Percentiles rank a stretch among this genome's conserved stretches.
Conservation (phyloP, 2,797 vertebrate species). For the Benthosema pterotum region DNA sequence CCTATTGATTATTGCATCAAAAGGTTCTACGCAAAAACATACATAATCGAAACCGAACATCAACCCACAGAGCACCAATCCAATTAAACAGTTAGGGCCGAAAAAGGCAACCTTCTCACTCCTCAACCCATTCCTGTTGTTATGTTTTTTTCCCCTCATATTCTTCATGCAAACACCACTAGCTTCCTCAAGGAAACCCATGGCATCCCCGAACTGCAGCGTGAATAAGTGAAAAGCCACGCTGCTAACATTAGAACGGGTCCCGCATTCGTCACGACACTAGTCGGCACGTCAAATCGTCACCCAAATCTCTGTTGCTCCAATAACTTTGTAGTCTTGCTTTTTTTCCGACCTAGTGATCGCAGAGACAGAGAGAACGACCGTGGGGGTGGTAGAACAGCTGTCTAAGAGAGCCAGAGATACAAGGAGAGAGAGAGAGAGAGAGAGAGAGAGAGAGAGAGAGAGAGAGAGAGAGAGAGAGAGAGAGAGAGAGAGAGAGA, state of each 20-base stretch:
- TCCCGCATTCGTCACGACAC: constrained; percentile 53
- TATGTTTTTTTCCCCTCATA: constrained; percentile 62
- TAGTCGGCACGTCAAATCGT: constrained; percentile 58
- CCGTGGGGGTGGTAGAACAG: background rate
- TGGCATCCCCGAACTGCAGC: constrained; percentile 78
- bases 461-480: constrained; percentile 7
- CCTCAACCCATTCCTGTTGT: constrained; percentile 58
- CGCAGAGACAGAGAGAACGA: constrained; percentile 22
- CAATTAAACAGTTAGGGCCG: constrained; percentile 73
- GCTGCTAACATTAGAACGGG: constrained; percentile 69
- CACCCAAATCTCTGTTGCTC: constrained; percentile 76
- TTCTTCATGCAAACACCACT: constrained; percentile 60
- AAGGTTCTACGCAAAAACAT: constrained; percentile 11
- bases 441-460: no score
- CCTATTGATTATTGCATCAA: constrained; percentile 45
- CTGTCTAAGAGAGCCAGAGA: background rate
- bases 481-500: background rate
- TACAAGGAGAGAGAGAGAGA: background rate
- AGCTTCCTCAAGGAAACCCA: constrained; percentile 67
- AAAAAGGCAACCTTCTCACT: constrained; percentile 64
- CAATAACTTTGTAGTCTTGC: constrained; percentile 68
- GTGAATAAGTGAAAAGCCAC: constrained; percentile 74
- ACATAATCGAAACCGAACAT: constrained; percentile 47
- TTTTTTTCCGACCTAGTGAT: constrained; percentile 54
- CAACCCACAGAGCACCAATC: constrained; percentile 56